Base-by-base conservation (phyloP, 1,140 invertebrate genomes). In the Bicyclus anynana region DNA sequence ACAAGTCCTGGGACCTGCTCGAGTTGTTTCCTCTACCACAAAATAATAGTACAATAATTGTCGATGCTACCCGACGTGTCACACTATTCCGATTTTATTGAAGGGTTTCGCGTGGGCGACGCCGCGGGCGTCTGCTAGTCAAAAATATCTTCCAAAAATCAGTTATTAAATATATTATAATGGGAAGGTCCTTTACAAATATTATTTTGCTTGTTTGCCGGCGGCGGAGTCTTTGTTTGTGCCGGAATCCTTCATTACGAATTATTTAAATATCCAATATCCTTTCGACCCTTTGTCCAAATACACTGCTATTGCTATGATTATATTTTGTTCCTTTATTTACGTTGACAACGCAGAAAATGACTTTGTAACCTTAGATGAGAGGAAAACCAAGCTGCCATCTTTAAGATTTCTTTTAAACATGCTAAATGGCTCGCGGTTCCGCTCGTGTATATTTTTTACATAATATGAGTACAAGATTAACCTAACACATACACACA, bases 171-270 rank as follows among this genome's bases (percentile, higher is more conserved):
- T 33, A n/a, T 12, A 12, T 16, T 44, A 44, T 21, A 26, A 23
- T 35, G 10, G 42, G 47, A 54, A 17, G 20, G 44, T 55, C 53
- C 53, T 48, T 27, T 49, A 12, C 53, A 55, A 55, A 55, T 48
- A 55, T 55, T 55, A 55, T 55, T 55, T 44, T 37, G 17, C n/a
- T n/a, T 33, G 13, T 47, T 26, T 37, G 29, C 33, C 42, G 6
- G n/a, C 35, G 44, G 53, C 53, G 16, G 14, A n/a, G 16, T 27
- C 29, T 35, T 55, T 55, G 53, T 55, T 55, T 55, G 44, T 38
- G 27, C 53, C 33, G 33, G 33, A 48, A 26, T 35, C 44, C 40
- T 27, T 27, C 42, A 35, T 47, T 18, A 33, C 29, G 27, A 37
- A 44, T 48, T 46, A 46, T 40, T 53, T 33, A 53, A 53, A 53